Conservation (phyloP, 2,113 vertebrate species). For the Galemys pyrenaicus region DNA sequence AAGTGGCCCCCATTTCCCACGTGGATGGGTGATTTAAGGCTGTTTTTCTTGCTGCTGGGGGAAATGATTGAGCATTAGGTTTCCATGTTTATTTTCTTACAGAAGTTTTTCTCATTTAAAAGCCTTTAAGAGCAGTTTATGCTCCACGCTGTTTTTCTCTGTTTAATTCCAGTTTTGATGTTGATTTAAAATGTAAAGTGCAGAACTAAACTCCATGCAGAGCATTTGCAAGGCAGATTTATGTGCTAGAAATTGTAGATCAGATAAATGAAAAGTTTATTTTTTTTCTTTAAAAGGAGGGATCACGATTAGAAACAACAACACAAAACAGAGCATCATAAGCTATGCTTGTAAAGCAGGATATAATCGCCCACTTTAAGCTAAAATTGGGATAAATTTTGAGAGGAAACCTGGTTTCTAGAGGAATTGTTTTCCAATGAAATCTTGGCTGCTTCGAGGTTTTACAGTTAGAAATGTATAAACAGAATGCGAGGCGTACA, state of each 20-base stretch:
- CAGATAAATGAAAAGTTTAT: neutral
- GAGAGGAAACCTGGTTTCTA: neutral
- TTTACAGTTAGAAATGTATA: neutral
- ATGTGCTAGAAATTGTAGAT: slow-evolving; percentile 69
- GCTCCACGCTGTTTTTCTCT: slow-evolving; percentile 77
- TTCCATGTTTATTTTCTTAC: slow-evolving; percentile 90
- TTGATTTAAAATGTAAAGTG: slow-evolving; percentile 81
- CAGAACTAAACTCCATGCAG: slow-evolving; percentile 77
- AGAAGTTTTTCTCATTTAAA: slow-evolving; percentile 90
- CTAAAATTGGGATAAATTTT: neutral
- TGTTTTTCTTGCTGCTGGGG: slow-evolving; percentile 87
- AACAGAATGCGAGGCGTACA: neutral
- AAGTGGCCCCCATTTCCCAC: slow-evolving; percentile 82
- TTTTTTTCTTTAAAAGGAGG: slow-evolving; percentile 33
- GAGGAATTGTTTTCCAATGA: neutral
- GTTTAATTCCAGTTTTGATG: slow-evolving; percentile 85
- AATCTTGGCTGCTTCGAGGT: neutral
- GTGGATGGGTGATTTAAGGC: slow-evolving; percentile 87
- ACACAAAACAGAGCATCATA: rapidly evolving
- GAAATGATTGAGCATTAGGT: slow-evolving; percentile 88
- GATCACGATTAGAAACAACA: neutral
- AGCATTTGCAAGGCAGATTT: slow-evolving; percentile 75
- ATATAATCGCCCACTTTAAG: neutral
- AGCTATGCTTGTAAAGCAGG: neutral
- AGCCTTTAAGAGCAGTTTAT: slow-evolving; percentile 81